Percentiles rank a stretch among this genome's conserved stretches.
phyloP scores from a whole-genome alignment of 2,888 invertebrate species.

The Andrena haemorrhoa region DNA sequence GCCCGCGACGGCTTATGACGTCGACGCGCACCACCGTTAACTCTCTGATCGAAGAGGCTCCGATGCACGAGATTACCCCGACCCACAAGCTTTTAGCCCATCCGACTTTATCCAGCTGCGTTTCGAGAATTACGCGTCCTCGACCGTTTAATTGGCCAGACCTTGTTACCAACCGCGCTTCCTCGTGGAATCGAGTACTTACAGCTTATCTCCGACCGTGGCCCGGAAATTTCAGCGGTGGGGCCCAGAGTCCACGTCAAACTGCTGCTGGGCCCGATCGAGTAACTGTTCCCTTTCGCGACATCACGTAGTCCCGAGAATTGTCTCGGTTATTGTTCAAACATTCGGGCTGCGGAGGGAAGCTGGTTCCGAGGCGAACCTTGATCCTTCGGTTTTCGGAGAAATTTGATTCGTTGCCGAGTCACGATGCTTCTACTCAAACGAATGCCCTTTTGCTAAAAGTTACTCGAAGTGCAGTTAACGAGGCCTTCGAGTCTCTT shows the following conservation, averaged over 20 bases:
- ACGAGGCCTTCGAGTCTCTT: too few relatives aligned
- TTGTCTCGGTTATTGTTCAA: constrained; percentile 11
- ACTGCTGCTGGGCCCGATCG: not conserved
- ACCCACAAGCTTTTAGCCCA: constrained; percentile 20
- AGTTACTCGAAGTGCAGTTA: too few relatives aligned
- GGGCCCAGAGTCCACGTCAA: not conserved
- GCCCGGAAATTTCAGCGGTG: not conserved
- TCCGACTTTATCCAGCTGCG: not conserved
- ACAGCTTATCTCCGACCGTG: constrained; percentile 9
- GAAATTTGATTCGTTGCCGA: constrained; percentile 18
- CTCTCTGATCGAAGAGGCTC: constrained; percentile 33
- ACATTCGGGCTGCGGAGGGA: not conserved
- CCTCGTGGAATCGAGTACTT: constrained; percentile 9
- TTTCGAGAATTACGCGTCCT: constrained; percentile 33
- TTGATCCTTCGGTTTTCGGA: not conserved
- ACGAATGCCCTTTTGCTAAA: too few relatives aligned
- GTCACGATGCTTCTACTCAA: too few relatives aligned
- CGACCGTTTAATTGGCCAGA: constrained; percentile 44
- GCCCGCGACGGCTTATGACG: constrained; percentile 60
- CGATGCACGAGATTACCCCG: not conserved
- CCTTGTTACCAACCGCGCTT: constrained; percentile 31
- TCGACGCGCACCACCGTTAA: constrained; percentile 35
- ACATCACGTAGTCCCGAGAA: not conserved
- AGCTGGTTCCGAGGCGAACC: not conserved
- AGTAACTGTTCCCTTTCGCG: constrained; percentile 18